phyloP scores from a whole-genome alignment of 2,888 invertebrate species.

The Cerastis leucographa region DNA sequence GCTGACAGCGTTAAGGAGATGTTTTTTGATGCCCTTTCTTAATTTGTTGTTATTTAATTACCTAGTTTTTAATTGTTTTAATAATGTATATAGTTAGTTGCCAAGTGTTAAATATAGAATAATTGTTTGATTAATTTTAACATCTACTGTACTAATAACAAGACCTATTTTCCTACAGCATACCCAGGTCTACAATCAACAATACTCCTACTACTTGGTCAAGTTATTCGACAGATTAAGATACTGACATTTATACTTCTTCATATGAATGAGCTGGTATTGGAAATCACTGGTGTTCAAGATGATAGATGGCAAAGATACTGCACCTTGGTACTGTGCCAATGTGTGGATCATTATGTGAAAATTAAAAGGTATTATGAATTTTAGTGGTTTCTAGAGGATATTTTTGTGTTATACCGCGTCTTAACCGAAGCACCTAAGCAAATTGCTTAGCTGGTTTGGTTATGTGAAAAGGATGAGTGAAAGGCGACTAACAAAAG shows the following conservation, averaged over 20 bases:
- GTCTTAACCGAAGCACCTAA: background rate
- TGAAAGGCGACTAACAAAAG: too few relatives aligned
- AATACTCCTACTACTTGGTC: conserved; percentile 81
- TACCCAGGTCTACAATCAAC: conserved; percentile 85
- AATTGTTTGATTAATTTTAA: background rate
- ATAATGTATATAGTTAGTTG: too few relatives aligned
- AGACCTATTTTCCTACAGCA: conserved; percentile 66
- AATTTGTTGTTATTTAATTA: too few relatives aligned
- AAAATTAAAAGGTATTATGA: conserved; percentile 79
- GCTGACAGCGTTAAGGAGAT: too few relatives aligned
- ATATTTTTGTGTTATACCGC: background rate
- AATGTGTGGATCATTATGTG: conserved; percentile 82
- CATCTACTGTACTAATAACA: background rate
- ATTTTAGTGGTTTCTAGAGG: background rate
- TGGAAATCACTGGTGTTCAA: conserved; percentile 72
- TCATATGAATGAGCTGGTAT: conserved; percentile 77
- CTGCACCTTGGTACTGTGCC: conserved; percentile 75
- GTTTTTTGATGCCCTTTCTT: too few relatives aligned
- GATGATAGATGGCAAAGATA: conserved; percentile 74
- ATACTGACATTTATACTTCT: conserved; percentile 80
- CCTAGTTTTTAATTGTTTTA: too few relatives aligned
- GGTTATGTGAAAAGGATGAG: too few relatives aligned
- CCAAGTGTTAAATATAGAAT: too few relatives aligned
- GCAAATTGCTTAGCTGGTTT: too few relatives aligned
- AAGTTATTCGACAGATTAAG: conserved; percentile 82